Conservation (phyloP, 2,113 vertebrate species). For the Sisor rabdophorus region DNA sequence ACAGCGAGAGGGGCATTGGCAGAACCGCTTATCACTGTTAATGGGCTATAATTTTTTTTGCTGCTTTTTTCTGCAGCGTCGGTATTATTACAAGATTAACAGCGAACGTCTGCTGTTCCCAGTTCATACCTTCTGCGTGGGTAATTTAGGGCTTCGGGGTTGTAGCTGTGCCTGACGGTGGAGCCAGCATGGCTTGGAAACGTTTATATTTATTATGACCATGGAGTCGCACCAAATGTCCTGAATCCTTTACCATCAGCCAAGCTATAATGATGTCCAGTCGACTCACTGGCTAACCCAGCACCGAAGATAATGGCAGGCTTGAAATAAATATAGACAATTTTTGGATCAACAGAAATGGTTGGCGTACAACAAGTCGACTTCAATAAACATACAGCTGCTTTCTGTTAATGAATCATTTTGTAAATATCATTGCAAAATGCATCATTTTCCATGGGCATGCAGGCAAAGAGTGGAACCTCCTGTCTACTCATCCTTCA, state of each 20-base stretch:
- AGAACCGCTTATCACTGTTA: slow-evolving; percentile 48
- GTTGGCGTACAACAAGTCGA: neutral
- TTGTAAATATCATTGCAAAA: neutral
- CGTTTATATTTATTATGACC: slow-evolving; percentile 22
- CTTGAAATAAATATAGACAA: slow-evolving; percentile 34
- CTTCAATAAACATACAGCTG: neutral
- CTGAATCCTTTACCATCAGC: slow-evolving; percentile 15
- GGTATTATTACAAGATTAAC: slow-evolving; percentile 55
- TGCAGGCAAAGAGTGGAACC: slow-evolving; percentile 39
- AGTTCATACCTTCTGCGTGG: slow-evolving; percentile 27
- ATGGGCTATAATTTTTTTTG: slow-evolving; percentile 54
- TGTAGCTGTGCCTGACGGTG: slow-evolving; percentile 22
- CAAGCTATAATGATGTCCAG: slow-evolving; percentile 18
- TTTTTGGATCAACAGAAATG: slow-evolving; percentile 6
- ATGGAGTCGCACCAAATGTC: slow-evolving; percentile 26
- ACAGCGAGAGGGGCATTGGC: slow-evolving; percentile 38
- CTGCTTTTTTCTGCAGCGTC: slow-evolving; percentile 39
- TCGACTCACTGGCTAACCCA: slow-evolving; percentile 26
- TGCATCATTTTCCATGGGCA: neutral
- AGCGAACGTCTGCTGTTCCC: slow-evolving; percentile 35
- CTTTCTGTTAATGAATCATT: slow-evolving; percentile 1
- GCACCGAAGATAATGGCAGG: slow-evolving; percentile 26
- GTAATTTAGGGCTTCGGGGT: slow-evolving; percentile 47
- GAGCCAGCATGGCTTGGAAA: slow-evolving; percentile 3
- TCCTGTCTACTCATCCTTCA: too few relatives aligned